phyloP scores from a whole-genome alignment of 2,113 vertebrate genomes.

The Chunga burmeisteri region DNA sequence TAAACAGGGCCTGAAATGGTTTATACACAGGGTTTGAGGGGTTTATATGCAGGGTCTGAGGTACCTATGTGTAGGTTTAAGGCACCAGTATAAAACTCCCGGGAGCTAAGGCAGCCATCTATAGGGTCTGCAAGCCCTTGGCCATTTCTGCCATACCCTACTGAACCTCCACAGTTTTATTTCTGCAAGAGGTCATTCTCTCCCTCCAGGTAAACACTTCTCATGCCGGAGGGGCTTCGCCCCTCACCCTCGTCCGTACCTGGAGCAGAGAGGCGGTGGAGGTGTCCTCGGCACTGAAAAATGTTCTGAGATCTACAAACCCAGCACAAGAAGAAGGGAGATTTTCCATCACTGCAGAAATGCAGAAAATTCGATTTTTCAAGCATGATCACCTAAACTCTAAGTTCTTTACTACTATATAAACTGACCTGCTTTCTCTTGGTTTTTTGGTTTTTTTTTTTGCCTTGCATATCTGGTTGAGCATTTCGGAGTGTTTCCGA shows the following conservation, averaged over 20 bases:
- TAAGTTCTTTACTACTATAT: not conserved
- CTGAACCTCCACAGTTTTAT: not conserved
- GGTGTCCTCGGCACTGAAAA: not conserved
- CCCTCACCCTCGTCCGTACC: fast-evolving
- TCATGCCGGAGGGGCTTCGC: not conserved
- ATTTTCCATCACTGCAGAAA: not conserved
- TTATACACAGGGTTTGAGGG: not conserved
- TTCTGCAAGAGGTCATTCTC: not conserved
- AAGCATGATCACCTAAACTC: no score
- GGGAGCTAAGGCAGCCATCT: fast-evolving
- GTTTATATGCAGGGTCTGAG: not conserved
- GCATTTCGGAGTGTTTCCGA: not conserved
- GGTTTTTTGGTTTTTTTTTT: not conserved
- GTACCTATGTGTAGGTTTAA: not conserved
- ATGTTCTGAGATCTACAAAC: not conserved
- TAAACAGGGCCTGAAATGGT: not conserved
- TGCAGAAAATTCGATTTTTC: not conserved
- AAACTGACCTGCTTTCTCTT: not conserved
- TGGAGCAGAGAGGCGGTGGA: not conserved
- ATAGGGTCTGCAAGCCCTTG: not conserved
- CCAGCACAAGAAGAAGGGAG: not conserved
- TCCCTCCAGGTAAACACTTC: not conserved
- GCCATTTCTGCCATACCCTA: not conserved
- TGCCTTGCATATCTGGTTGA: no score
- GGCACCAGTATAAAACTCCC: not conserved